phyloP scores from a whole-genome alignment of 2,797 vertebrate genomes.

The Myoxocephalus aenaeus region DNA sequence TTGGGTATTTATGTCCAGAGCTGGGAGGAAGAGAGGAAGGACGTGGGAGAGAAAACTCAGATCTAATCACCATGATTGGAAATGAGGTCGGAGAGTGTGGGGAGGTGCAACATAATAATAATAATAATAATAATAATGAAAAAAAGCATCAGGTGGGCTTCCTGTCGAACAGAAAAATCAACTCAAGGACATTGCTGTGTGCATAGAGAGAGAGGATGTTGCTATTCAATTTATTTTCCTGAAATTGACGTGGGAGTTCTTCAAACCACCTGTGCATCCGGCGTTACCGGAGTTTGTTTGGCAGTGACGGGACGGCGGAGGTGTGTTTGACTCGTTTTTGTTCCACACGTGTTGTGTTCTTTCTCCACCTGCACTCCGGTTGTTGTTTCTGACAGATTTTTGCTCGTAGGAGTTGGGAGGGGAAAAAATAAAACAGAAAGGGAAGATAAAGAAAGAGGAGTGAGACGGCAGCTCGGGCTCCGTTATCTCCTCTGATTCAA shows the following conservation, averaged over 20 bases:
- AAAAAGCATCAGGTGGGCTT: constrained; percentile 25
- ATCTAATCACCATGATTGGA: constrained; percentile 71
- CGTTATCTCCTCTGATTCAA: constrained; percentile 45
- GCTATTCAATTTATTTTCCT: constrained; percentile 53
- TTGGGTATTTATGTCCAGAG: constrained; percentile 15
- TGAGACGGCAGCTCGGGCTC: constrained; percentile 4
- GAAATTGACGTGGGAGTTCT: constrained; percentile 47
- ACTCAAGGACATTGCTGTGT: constrained; percentile 35
- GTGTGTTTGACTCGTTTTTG: not conserved
- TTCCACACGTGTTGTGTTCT: not conserved
- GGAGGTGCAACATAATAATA: constrained; percentile 22
- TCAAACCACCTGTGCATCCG: constrained; percentile 30
- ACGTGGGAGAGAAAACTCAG: constrained; percentile 24
- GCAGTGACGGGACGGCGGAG: not conserved
- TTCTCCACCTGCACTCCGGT: not conserved
- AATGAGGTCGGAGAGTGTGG: constrained; percentile 34
- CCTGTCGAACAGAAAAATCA: constrained; percentile 47
- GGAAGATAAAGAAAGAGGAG: not conserved
- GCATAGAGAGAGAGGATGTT: constrained; percentile 14
- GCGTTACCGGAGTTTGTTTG: constrained; percentile 5
- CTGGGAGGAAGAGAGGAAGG: constrained; percentile 6
- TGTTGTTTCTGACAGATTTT: constrained; percentile 8
- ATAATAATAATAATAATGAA: constrained; percentile 19
- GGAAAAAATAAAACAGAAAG: not conserved
- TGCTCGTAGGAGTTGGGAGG: not conserved